Evolutionary conservation across 1,140 invertebrate species (phyloP), one percentile per base, ranked within the genome.

Genomic region (Eciton burchellii): DNA sequence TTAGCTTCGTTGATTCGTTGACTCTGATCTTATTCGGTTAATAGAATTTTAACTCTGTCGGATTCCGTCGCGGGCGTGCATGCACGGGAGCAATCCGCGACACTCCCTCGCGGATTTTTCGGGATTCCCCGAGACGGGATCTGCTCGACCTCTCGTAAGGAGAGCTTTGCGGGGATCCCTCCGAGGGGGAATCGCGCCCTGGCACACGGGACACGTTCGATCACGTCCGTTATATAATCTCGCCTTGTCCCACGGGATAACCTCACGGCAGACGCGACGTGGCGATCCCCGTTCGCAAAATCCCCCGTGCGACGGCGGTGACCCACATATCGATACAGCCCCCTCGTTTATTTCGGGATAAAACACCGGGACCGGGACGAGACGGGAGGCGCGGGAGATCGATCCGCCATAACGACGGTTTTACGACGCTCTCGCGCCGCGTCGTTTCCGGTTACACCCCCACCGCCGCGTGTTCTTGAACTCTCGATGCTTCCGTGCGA

Each of bases 251-350:
- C 72, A 24, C 45, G 59, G 45, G 72, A 65, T 76, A 76, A 76
- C 26, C 43, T 63, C 59, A 21, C 59, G 59, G 29, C 49, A 68
- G 68, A 68, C 74, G 49, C 62, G 60, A 66, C 49, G 16, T 62
- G 62, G 47, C 47, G 73, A 77, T 66, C 66, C 60, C 47, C 43
- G 74, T 54, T 68, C 74, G 43, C 68, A 68, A 77, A 68, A 56
- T 35, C 21, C 45, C 45, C 26, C 45, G 29, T 19, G n/a, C 62
- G 35, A 26, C n/a, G n/a, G n/a, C 21, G 74, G 74, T 77, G 62
- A 77, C 74, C 74, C 74, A 68, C 62, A 77, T 77, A 76, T 35
- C 19, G 16, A 19, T 65, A 41, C 35, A 47, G 29, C 45, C 54
- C 29, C 14, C 35, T 35, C 35, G 35, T 35, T 3, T 35, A 35